Percentiles rank a stretch among this genome's conserved stretches.
phyloP scores from a whole-genome alignment of 2,113 vertebrate genomes.

The Oriolus oriolus region DNA sequence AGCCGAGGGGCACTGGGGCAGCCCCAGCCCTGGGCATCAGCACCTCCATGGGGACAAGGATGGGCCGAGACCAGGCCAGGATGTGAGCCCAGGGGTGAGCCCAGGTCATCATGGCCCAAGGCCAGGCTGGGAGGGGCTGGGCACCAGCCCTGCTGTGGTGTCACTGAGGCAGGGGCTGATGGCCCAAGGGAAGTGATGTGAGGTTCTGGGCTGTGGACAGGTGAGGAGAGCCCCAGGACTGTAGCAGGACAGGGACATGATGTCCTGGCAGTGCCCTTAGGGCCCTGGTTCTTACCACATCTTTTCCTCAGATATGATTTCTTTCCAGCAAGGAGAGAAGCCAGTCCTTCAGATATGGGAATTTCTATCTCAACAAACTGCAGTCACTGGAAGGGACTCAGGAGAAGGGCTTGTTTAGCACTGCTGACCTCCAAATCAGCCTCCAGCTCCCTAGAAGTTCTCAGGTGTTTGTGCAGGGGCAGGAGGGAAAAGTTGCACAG shows the following conservation, averaged over 20 bases:
- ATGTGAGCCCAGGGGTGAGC: accelerated
- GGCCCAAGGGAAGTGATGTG: accelerated
- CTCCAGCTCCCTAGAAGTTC: not conserved
- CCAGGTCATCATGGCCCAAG: accelerated
- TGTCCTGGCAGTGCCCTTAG: not conserved
- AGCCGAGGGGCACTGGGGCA: accelerated
- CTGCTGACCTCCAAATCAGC: not conserved
- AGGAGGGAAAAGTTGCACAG: not conserved
- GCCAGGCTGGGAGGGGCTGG: not conserved
- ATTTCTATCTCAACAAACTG: not conserved
- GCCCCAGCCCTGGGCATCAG: accelerated
- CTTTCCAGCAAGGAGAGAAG: not conserved
- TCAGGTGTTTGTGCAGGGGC: not conserved
- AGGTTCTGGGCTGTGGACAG: not conserved
- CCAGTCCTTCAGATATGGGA: not conserved
- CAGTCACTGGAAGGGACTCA: not conserved
- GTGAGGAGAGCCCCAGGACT: not conserved
- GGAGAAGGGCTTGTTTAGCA: not conserved
- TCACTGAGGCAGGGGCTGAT: not conserved
- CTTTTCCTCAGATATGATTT: not conserved
- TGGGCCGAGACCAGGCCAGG: accelerated
- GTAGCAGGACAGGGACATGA: not conserved
- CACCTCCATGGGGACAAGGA: no score
- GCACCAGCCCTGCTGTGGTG: not conserved
- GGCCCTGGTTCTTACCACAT: not conserved